Percentiles rank a stretch among this genome's conserved stretches.
These are phyloP conservation scores for Genyomyrus donnyi DNA, from an alignment of 2,113 vertebrate species.

Conservation along the genomic window DNA sequence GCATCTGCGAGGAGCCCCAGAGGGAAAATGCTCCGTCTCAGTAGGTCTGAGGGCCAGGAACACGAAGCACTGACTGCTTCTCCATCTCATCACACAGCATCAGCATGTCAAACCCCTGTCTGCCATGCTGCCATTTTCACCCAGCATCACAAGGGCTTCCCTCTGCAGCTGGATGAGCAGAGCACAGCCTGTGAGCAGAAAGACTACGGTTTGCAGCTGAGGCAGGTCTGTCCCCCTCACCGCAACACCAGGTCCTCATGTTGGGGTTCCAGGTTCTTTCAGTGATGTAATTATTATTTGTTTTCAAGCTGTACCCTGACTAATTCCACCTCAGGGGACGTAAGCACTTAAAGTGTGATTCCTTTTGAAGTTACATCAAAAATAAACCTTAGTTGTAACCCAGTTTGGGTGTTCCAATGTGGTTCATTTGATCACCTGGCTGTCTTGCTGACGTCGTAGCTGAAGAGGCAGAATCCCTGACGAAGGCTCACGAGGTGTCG, in stretches of 20 bases:
- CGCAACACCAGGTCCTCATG: background rate
- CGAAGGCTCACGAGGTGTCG: background rate
- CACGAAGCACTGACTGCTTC: background rate
- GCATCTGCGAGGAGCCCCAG: background rate
- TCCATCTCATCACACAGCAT: background rate
- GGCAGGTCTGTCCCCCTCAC: background rate
- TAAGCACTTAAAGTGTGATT: constrained; percentile 15
- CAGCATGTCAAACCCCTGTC: background rate
- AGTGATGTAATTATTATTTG: background rate
- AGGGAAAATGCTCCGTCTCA: background rate
- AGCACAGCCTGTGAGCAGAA: background rate
- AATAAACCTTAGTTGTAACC: constrained; percentile 18
- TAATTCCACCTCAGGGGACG: constrained; percentile 3
- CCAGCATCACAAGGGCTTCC: background rate
- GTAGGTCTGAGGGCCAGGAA: background rate
- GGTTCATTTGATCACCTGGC: constrained; percentile 3
- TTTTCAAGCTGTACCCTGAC: background rate
- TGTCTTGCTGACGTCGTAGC: background rate
- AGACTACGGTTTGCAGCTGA: background rate
- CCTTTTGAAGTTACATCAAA: background rate
- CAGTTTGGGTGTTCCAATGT: background rate
- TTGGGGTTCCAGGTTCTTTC: background rate
- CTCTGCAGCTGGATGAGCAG: background rate
- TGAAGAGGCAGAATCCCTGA: background rate
- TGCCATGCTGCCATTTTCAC: background rate